These are phyloP conservation scores for Tachina lurida DNA, from an alignment of 2,888 invertebrate species.

Conservation along the genomic window DNA sequence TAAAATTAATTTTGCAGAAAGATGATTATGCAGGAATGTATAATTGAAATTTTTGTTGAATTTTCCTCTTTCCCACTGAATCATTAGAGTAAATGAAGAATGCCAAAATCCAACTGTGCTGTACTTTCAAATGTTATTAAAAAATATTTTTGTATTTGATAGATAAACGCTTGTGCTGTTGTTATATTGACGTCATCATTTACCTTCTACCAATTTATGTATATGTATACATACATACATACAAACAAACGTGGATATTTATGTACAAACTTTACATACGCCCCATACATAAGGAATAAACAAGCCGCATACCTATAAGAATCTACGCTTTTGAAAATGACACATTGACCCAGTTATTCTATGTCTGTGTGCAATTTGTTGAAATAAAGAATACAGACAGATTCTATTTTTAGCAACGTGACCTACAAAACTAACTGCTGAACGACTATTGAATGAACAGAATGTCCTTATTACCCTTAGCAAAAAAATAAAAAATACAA, in stretches of 20 bases:
- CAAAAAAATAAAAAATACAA: neutral
- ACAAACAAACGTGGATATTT: too few relatives aligned
- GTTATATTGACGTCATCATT: conserved; percentile 78
- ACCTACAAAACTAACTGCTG: conserved; percentile 60
- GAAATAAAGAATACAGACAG: conserved; percentile 2
- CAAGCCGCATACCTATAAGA: conserved; percentile 23
- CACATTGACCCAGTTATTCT: conserved; percentile 69
- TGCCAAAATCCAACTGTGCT: neutral
- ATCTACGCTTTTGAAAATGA: conserved; percentile 56
- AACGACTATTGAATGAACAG: conserved; percentile 34
- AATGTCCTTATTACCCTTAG: conserved; percentile 45
- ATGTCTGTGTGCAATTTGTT: conserved; percentile 37
- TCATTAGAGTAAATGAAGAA: neutral
- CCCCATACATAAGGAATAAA: neutral
- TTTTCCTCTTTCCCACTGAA: too few relatives aligned
- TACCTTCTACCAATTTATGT: conserved; percentile 76
- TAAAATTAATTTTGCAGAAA: too few relatives aligned
- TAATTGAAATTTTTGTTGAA: too few relatives aligned
- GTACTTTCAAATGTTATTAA: neutral
- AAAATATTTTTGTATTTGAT: conserved; percentile 3
- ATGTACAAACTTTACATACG: neutral
- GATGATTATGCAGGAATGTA: too few relatives aligned
- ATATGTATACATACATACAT: conserved; percentile 1
- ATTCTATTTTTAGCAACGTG: conserved; percentile 63
- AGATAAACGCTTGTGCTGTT: neutral